A percentile compares a stretch with the other conserved stretches of the same genome.
Conservation (phyloP, 2,113 vertebrate species). For the Corythornis cristatus region DNA sequence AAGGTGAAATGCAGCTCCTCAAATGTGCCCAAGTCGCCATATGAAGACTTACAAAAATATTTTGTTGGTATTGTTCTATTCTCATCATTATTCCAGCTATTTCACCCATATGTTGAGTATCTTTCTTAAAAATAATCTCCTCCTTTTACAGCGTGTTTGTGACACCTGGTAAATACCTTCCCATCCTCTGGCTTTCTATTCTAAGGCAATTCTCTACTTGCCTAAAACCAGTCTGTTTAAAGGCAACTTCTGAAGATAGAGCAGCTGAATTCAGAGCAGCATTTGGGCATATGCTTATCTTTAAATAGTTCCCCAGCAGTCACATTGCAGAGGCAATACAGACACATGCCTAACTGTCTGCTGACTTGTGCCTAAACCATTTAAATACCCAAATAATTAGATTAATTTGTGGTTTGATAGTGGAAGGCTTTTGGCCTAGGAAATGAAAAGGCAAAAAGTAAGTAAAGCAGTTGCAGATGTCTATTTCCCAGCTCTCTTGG, state of each 20-base stretch:
- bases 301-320: constrained; percentile 26
- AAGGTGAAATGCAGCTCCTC: background rate
- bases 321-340: background rate
- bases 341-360: constrained; percentile 23
- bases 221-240: background rate
- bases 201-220: background rate
- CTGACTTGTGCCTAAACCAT: background rate
- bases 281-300: background rate
- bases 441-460: constrained; percentile 19
- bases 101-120: background rate
- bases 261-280: background rate
- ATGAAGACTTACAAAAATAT: background rate
- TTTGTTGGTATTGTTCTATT: background rate
- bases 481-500: background rate
- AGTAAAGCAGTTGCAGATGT: constrained; percentile 45
- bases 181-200: background rate
- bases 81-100: constrained; percentile 42
- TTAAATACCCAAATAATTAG: constrained; percentile 46
- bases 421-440: constrained; percentile 37
- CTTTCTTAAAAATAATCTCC: constrained; percentile 40
- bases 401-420: constrained; percentile 48
- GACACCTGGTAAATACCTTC: constrained; percentile 38
- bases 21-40: background rate
- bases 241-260: background rate
- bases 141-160: background rate